Conservation (phyloP, 2,797 vertebrate genomes). For the Tarsius wallacei region DNA sequence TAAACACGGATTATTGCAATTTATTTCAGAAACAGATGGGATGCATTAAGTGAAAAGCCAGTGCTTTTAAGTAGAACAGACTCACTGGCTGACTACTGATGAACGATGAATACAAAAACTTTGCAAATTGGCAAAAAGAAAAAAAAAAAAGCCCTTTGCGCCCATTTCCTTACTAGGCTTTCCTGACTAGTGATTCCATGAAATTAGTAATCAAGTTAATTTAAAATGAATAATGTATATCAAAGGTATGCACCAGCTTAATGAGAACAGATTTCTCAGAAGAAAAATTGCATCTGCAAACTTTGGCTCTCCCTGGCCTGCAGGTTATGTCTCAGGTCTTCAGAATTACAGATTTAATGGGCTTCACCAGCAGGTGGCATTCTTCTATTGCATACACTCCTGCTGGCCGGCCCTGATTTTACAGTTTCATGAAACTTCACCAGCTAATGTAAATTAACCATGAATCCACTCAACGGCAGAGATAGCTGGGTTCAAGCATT, state of each 20-base stretch:
- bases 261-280: constrained; percentile 20
- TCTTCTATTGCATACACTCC: constrained; percentile 85
- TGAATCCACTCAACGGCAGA: background rate
- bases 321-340: background rate
- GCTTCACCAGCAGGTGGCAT: constrained; percentile 90
- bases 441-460: background rate
- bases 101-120: constrained; percentile 92
- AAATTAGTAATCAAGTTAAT: constrained; percentile 82
- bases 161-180: constrained; percentile 80
- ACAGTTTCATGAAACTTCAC: background rate
- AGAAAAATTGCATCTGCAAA: constrained; percentile 60
- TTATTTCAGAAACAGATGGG: constrained; percentile 95
- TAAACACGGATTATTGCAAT: constrained; percentile 94
- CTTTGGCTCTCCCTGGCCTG: background rate
- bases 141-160: constrained; percentile 30
- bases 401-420: accelerated
- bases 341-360: constrained; percentile 24
- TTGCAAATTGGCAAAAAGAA: constrained; percentile 87
- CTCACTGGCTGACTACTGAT: constrained; percentile 89
- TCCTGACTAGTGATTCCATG: constrained; percentile 73
- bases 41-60: constrained; percentile 92
- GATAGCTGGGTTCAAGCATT: background rate
- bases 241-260: constrained; percentile 66
- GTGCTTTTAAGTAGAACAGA: constrained; percentile 90
- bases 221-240: constrained; percentile 78